Percentiles rank a stretch among this genome's conserved stretches.
Conservation (phyloP, 2,113 vertebrate genomes). For the Gopherus evgoodei region DNA sequence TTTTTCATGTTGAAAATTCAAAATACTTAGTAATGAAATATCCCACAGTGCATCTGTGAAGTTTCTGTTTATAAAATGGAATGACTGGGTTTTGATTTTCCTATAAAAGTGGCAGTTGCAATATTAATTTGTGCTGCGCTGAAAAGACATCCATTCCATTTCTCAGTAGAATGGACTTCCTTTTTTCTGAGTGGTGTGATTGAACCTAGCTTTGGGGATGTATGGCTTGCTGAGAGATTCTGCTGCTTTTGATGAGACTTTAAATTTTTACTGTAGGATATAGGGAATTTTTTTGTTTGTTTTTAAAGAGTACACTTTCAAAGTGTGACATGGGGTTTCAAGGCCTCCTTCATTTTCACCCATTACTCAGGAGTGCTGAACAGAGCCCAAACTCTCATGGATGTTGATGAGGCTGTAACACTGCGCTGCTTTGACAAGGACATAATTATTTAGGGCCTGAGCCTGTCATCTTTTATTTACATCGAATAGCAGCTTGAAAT, state of each 20-base stretch:
- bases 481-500: neutral
- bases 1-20: conserved; percentile 66
- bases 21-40: conserved; percentile 63
- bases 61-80: conserved; percentile 64
- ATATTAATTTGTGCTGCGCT: conserved; percentile 62
- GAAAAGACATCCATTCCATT: conserved; percentile 7
- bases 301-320: neutral
- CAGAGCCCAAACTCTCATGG: neutral
- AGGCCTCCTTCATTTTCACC: neutral
- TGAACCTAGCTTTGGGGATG: conserved; percentile 41
- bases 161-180: conserved; percentile 37
- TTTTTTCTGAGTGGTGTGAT: neutral
- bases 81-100: conserved; percentile 60
- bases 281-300: neutral
- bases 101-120: conserved; percentile 44
- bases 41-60: conserved; percentile 58
- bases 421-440: neutral
- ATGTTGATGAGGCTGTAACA: neutral
- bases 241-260: conserved; percentile 60
- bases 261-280: conserved; percentile 12
- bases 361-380: fast-evolving
- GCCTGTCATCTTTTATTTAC: fast-evolving
- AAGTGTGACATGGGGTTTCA: neutral
- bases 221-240: conserved; percentile 45
- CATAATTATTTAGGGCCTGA: neutral